phyloP scores from a whole-genome alignment of 2,888 invertebrate species.

The Shargacucullia verbasci region DNA sequence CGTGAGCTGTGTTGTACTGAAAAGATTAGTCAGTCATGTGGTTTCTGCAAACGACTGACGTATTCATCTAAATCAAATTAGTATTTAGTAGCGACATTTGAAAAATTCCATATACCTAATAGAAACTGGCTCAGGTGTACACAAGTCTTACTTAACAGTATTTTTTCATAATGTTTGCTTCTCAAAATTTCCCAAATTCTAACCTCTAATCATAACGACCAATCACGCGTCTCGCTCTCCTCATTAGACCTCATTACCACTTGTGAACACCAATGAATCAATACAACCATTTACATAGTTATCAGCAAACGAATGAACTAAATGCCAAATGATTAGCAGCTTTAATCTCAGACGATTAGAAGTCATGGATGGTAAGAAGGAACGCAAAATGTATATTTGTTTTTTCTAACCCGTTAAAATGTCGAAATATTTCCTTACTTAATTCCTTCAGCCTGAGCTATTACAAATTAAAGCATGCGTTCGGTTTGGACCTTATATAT shows the following conservation, averaged over 20 bases:
- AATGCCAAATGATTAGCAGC: slow-evolving; percentile 40
- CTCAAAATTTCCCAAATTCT: slow-evolving; percentile 41
- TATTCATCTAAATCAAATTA: too few species aligned
- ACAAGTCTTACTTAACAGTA: slow-evolving; percentile 33
- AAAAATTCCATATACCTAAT: not conserved
- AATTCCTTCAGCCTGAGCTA: slow-evolving; percentile 49
- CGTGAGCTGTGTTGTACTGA: too few species aligned
- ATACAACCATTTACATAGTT: slow-evolving; percentile 55
- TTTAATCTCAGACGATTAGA: slow-evolving; percentile 19
- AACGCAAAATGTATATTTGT: slow-evolving; percentile 26
- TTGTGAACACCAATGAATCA: slow-evolving; percentile 65
- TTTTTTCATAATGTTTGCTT: slow-evolving; percentile 41
- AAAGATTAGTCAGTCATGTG: too few species aligned
- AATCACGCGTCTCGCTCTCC: slow-evolving; percentile 65
- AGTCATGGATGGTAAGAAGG: not conserved
- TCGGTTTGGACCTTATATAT: slow-evolving; percentile 35
- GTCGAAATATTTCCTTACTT: slow-evolving; percentile 60
- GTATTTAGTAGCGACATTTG: too few species aligned
- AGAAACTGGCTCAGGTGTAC: slow-evolving; percentile 17
- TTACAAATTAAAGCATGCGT: slow-evolving; percentile 20
- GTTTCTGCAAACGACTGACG: too few species aligned
- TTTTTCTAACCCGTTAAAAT: slow-evolving; percentile 51
- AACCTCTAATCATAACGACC: slow-evolving; percentile 66
- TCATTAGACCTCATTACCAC: slow-evolving; percentile 71
- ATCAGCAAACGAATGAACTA: slow-evolving; percentile 13